Percentiles rank a stretch among this genome's conserved stretches.
phyloP scores from a whole-genome alignment of 2,113 vertebrate genomes.

The Oreocharis arfaki region DNA sequence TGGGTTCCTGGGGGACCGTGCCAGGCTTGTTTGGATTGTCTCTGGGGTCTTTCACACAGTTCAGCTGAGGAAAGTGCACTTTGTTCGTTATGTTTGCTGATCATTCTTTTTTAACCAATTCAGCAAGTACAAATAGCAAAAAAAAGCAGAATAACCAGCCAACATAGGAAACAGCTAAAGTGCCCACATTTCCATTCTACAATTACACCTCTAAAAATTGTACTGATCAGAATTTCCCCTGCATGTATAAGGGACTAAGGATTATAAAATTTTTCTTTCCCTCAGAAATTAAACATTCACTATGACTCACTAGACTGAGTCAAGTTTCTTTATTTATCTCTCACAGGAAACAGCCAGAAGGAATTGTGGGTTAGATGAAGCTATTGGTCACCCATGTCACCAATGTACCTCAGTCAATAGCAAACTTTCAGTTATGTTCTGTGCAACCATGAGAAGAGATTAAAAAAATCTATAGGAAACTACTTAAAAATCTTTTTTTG shows the following conservation, averaged over 20 bases:
- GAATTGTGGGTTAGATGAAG: neutral
- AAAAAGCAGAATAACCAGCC: neutral
- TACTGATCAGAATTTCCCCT: neutral
- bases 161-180: neutral
- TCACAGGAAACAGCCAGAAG: neutral
- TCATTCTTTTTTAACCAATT: conserved; percentile 31
- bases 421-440: neutral
- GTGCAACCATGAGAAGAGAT: neutral
- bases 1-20: conserved; percentile 8
- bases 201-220: neutral
- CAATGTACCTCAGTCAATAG: neutral
- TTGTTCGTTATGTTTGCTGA: conserved; percentile 56
- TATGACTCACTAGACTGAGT: fast-evolving
- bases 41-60: conserved; percentile 30
- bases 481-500: neutral
- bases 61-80: conserved; percentile 52
- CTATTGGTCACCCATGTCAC: neutral
- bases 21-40: conserved; percentile 18
- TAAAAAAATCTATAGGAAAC: neutral
- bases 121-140: neutral
- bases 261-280: neutral
- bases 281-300: neutral
- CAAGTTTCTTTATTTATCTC: neutral
- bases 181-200: neutral
- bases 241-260: neutral